Conservation (phyloP, 2,888 invertebrate genomes). For the Tridacna gigas region DNA sequence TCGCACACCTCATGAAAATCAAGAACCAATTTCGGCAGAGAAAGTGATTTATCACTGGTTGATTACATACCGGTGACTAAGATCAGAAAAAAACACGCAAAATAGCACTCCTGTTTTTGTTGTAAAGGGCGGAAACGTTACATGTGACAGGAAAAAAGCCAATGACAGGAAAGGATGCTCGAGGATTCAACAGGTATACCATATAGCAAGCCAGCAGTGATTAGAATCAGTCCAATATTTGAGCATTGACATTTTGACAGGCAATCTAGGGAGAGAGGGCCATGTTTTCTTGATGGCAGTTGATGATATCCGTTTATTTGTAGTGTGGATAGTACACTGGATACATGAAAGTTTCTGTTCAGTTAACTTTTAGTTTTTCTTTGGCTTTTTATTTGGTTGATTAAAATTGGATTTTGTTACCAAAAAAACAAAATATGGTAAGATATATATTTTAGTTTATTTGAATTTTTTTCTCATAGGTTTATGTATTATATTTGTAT, state of each 20-base stretch:
- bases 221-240: constrained; percentile 27
- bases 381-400: neutral
- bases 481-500: neutral
- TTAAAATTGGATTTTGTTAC: constrained; percentile 7
- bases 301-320: neutral
- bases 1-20: constrained; percentile 48
- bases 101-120: constrained; percentile 54
- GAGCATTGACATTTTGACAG: constrained; percentile 29
- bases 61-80: constrained; percentile 46
- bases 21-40: constrained; percentile 57
- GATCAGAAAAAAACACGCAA: constrained; percentile 37
- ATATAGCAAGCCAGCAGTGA: constrained; percentile 19
- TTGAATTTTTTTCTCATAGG: neutral
- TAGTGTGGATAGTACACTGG: neutral
- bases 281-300: constrained; percentile 1
- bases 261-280: neutral
- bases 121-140: constrained; percentile 40
- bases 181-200: constrained; percentile 54
- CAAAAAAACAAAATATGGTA: constrained; percentile 1
- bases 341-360: neutral
- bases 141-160: constrained; percentile 27
- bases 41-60: constrained; percentile 52
- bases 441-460: constrained; percentile 5
- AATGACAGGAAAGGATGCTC: constrained; percentile 26
- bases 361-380: neutral